These are phyloP conservation scores for Plotosus lineatus DNA, from an alignment of 2,113 vertebrate species.

Conservation along the genomic window DNA sequence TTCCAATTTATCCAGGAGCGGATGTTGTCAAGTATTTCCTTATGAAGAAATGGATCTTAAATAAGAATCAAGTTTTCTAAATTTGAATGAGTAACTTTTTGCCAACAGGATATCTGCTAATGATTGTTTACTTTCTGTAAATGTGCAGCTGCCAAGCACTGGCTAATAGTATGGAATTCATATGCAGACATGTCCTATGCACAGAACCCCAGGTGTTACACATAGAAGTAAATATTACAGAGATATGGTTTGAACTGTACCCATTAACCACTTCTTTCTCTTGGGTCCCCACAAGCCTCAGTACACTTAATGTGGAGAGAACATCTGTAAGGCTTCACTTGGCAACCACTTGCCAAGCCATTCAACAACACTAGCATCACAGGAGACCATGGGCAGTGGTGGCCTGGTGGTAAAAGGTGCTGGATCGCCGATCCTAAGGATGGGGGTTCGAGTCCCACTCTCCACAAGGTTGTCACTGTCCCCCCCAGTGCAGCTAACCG, in stretches of 20 bases:
- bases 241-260: not conserved
- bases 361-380: too few relatives aligned
- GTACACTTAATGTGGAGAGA: not conserved
- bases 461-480: too few relatives aligned
- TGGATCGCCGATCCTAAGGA: too few relatives aligned
- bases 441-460: too few relatives aligned
- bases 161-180: not conserved
- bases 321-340: not conserved
- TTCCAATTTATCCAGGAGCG: conserved; percentile 41
- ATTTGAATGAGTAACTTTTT: not conserved
- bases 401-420: too few relatives aligned
- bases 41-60: conserved; percentile 19
- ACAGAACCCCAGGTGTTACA: not conserved
- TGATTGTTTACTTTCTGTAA: not conserved
- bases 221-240: not conserved
- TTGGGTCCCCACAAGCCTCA: not conserved
- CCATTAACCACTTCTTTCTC: not conserved
- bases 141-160: not conserved
- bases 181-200: not conserved
- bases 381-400: too few relatives aligned
- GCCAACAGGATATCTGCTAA: not conserved
- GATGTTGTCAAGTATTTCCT: not conserved
- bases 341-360: too few relatives aligned
- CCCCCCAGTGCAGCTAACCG: too few relatives aligned
- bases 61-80: not conserved